Evolutionary conservation across 2,888 invertebrate species (phyloP), one percentile per base, ranked within the genome.

Genomic region (Lithodes maja): DNA sequence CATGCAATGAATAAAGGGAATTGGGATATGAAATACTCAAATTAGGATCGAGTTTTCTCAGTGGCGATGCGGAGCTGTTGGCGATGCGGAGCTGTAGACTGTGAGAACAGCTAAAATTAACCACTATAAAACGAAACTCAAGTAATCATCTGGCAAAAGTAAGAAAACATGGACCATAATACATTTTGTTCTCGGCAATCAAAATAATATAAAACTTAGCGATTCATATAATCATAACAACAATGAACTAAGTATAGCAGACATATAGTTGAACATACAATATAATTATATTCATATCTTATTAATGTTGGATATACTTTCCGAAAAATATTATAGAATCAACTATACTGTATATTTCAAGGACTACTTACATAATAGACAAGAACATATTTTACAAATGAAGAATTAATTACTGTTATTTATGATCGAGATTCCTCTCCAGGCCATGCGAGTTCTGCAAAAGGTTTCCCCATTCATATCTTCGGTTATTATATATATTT

Each of bases 341-440:
- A 33, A 33, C 33, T 33, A 33, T 33, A 33, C 33, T 33, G 33
- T 33, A 33, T 33, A 33, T 33, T 33, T 33, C 33, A 33, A 33
- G 33, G 33, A 33, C 33, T 33, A 33, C 33, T 33, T 33, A 33
- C 33, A 33, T 33, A 33, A 33, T 33, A 33, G 33, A 33, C 33
- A 33, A 33, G 33, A 33, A 33, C 33, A 33, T 33, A 33, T 33
- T 33, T 33, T 33, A 33, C 33, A 33, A 33, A 33, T 33, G 33
- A 33, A 33, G 33, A 33, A 33, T 33, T 33, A 33, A 33, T 33
- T 33, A 33, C 33, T 33, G 33, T 33, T 33, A 33, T 33, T 33
- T 33, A 33, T 33, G 33, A 33, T 33, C 61, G 61, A 1, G 68
- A 81, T 61, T 81, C 81, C 12, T 81, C 81, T 15, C 81, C 61